Evolutionary conservation across 1,140 invertebrate species (phyloP), one percentile per base, ranked within the genome.

Genomic region (Macrobrachium rosenbergii): DNA sequence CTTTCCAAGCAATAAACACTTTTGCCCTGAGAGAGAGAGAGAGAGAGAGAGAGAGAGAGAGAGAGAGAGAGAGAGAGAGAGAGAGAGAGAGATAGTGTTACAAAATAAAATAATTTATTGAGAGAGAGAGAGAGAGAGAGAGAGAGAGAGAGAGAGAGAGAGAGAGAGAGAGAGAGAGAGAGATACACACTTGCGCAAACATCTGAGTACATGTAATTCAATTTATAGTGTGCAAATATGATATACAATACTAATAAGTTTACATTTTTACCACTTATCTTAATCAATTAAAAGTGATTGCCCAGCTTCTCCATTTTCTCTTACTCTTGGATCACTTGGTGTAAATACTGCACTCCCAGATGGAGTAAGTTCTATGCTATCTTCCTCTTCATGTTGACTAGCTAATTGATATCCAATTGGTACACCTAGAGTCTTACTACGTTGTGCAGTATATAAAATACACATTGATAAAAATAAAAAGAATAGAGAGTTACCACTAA

Each of bases 331-430:
- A 45, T 89, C 83, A 8, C 69, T 67, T 17, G 83, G 88, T 11
- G 80, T 86, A 58, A 89, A 82, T 21, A 84, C 82, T 17, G 64
- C 73, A 28, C 82, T 84, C 7, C 78, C 83, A 14, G 80, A 83
- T 12, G 87, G 87, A 12, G 80, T 88, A n/a, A 83, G 81, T 81
- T 90, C 89, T 28, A 90, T 88, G 43, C 83, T 83, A n/a, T 90
- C 90, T 75, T 91, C 91, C 45, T 91, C 89, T 37, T 90, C 91
- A 43, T 90, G 79, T 23, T 91, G 90, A 79, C 87, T 90, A 59
- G 91, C 91, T 75, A 91, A 72, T 59, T 91, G 91, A 82, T 91
- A 91, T 5, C 90, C 90, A 62, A 87, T 88, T 17, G 88, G 88
- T 5, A 79, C 87, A 19, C 79, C 86, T 17, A 88, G 84, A 72